Evolutionary conservation across 2,113 vertebrate genomes (phyloP), one percentile per base, ranked within the genome.

Genomic region (Sorex fumeus): DNA sequence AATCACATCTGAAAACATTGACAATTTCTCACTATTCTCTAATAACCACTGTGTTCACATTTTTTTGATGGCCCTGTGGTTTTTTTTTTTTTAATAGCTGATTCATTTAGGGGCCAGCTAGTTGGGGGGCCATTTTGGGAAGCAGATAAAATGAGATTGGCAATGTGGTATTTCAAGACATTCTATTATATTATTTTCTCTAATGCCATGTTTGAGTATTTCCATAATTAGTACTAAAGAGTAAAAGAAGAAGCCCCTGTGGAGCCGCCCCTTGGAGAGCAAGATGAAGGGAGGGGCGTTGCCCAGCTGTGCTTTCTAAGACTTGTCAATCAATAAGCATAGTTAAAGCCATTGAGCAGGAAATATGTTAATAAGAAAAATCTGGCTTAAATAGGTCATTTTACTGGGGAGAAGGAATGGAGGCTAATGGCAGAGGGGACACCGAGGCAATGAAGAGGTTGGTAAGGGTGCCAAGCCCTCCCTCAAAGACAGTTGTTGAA

Each of bases 351-450:
- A 79, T 85, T 97, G 97, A 97, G 80, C 66, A 88, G 90, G 79
- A 93, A 88, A 71, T 86, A 92, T 81, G 83, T 87, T 96, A 96
- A 96, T 75, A 96, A 96, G 97, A 95, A 97, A 95, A 96, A 94
- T 87, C 91, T 97, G 95, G 70, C 90, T 93, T 96, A 96, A 97
- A 97, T 66, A 88, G 79, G 85, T 96, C 95, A 93, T 96, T 96
- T 97, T 97, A 96, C 90, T 96, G 90, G 71, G 32, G 8, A 62
- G 91, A 91, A n/a, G 82, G 83, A 87, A 50, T 72, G 30, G 94
- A 96, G 93, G 94, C 74, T 94, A 96, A 84, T 95, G 87, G 92
- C 91, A 96, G 94, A 86, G 94, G 95, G 79, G 87, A 88, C 19
- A 77, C 79, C 71, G 89, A 97, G 79, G 93, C 93, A 95, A 79